phyloP scores from a whole-genome alignment of 2,888 invertebrate species.

The Kuschelorhynchus macadamiae region DNA sequence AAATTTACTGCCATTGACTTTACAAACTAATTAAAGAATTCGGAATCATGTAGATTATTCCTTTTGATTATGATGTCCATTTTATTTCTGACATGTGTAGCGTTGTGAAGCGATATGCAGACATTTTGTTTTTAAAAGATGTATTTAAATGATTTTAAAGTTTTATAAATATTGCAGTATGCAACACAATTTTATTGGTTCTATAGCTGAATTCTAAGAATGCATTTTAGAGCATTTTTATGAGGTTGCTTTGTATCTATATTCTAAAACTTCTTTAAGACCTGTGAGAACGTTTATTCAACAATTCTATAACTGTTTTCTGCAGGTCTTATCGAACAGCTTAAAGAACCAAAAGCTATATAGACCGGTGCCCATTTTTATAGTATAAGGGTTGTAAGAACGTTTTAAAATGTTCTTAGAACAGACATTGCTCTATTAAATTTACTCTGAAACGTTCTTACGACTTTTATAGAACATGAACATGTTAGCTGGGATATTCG shows the following conservation, averaged over 20 bases:
- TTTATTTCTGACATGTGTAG: constrained; percentile 1
- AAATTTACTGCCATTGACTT: not conserved
- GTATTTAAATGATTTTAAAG: not conserved
- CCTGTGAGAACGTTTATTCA: no score
- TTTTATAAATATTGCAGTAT: no score
- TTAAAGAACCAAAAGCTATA: not conserved
- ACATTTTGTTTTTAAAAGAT: not conserved
- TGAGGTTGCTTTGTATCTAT: not conserved
- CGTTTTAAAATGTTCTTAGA: constrained; percentile 6
- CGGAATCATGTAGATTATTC: not conserved
- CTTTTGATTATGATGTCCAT: not conserved
- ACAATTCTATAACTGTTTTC: not conserved
- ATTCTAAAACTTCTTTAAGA: not conserved
- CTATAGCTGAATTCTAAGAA: not conserved
- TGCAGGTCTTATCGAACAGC: not conserved
- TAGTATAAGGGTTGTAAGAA: not conserved
- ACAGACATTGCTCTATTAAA: not conserved
- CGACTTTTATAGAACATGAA: constrained; percentile 4
- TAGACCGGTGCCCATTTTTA: not conserved
- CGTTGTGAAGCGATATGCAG: not conserved
- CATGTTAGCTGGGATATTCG: not conserved
- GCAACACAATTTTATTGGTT: not conserved
- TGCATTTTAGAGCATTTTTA: constrained; percentile 2
- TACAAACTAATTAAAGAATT: not conserved
- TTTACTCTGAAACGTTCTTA: constrained; percentile 3